Conservation (phyloP, 1,140 invertebrate genomes). For the Bemisia tabaci region DNA sequence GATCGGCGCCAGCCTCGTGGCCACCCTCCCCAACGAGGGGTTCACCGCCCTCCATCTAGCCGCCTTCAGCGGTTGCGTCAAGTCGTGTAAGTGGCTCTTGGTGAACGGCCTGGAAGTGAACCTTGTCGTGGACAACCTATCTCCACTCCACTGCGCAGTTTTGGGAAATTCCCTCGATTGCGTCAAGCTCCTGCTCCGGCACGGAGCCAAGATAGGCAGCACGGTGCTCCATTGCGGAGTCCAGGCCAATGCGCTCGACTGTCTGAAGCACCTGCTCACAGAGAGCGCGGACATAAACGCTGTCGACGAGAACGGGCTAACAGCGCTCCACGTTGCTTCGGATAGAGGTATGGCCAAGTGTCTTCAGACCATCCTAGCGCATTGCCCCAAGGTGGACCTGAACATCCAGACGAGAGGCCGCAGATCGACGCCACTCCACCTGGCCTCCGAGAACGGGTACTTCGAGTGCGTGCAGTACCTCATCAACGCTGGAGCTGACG, state of each 20-base stretch:
- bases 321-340: slow-evolving; percentile 59
- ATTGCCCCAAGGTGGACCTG: slow-evolving; percentile 17
- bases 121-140: slow-evolving; percentile 35
- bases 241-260: slow-evolving; percentile 54
- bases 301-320: slow-evolving; percentile 51
- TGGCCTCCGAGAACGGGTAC: slow-evolving; percentile 59
- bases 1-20: slow-evolving; percentile 49
- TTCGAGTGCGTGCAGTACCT: slow-evolving; percentile 49
- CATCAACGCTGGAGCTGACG: slow-evolving; percentile 55
- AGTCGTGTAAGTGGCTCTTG: slow-evolving; percentile 43
- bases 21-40: slow-evolving; percentile 48
- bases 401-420: slow-evolving; percentile 16
- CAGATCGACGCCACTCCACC: slow-evolving; percentile 53
- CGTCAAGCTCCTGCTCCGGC: slow-evolving; percentile 50
- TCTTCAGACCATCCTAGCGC: slow-evolving; percentile 34
- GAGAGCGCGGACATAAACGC: slow-evolving; percentile 52
- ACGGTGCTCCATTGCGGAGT: slow-evolving; percentile 65
- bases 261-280: slow-evolving; percentile 52
- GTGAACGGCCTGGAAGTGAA: slow-evolving; percentile 50
- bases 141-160: slow-evolving; percentile 64
- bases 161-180: slow-evolving; percentile 61
- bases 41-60: slow-evolving; percentile 54
- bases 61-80: slow-evolving; percentile 58
- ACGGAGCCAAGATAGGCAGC: slow-evolving; percentile 43
- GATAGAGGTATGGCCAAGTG: slow-evolving; percentile 53